Percentiles rank a stretch among this genome's conserved stretches.
Conservation (phyloP, 2,113 vertebrate species). For the Pseudopipra pipra region DNA sequence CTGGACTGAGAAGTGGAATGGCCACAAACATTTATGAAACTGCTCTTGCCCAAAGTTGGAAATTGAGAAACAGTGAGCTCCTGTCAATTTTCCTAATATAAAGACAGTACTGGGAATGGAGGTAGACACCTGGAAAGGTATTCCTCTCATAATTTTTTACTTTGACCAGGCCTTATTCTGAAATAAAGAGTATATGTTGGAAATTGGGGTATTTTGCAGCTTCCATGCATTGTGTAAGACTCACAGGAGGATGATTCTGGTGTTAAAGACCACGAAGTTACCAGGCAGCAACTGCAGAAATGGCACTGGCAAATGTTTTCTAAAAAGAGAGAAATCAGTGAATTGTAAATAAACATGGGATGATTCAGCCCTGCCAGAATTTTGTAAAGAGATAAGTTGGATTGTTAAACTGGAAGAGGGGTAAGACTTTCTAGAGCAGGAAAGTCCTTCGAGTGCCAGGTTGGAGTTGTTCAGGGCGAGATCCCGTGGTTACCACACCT, state of each 20-base stretch:
- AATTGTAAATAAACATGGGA: neutral
- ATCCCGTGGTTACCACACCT: neutral
- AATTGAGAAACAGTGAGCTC: neutral
- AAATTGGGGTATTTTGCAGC: too few species aligned
- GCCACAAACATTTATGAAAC: neutral
- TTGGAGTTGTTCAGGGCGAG: neutral
- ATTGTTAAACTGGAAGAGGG: neutral
- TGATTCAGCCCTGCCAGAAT: neutral
- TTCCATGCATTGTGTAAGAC: rapidly evolving
- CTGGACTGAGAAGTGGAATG: neutral
- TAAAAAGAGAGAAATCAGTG: neutral
- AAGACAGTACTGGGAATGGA: neutral
- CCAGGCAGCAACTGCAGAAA: neutral
- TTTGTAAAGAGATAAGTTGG: neutral
- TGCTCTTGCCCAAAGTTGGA: neutral
- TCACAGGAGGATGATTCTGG: neutral
- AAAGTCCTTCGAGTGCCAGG: neutral
- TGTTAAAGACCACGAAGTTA: neutral
- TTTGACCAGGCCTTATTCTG: neutral
- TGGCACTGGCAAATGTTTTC: neutral
- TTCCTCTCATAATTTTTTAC: neutral
- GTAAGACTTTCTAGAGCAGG: neutral
- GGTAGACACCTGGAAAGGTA: neutral
- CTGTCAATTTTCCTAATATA: neutral
- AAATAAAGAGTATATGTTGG: rapidly evolving